Base-by-base conservation (phyloP, 2,888 invertebrate genomes). In the Pristionchus maxplancki region DNA sequence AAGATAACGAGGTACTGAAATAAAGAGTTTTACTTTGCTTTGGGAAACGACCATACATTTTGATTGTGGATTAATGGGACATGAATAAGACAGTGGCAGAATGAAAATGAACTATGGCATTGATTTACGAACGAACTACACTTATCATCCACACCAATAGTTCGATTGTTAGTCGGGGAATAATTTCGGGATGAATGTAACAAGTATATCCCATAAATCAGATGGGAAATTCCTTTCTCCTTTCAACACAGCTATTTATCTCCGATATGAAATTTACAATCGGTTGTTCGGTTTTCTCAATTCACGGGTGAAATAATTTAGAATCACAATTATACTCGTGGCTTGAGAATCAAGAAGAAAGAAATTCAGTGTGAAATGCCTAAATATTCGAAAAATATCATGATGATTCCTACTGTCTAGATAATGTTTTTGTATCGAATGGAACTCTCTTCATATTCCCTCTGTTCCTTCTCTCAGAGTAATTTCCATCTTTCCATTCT, bases 401-500 rank as follows among this genome's bases (percentile, higher is more conserved):
- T 40, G 13, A 17, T 37, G 37, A 13, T 28, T 13, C 15, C 64
- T 67, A 64, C 34, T 34, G 9, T 67, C 64, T 34, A 67, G 34
- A 67, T 67, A 17, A 67, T 67, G 71, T 37, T 31, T 71, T 8
- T 17, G 37, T 37, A 6, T 71, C 20, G 0, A 13, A 37, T 5
- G 2, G 28, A n/a, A 13, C 31, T 67, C 6, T 34, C 15, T 17
- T 67, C 31, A 67, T 13, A 31, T 17, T 67, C 67, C 71, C 24
- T 71, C 71, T 15, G 71, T 71, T 81, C 82, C 34, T 87, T 94
- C 94, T 3, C 93, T 89, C 34, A 94, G 85, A 58, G 92, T 89
- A 34, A 94, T 91, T 53, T 92, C 92, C 48, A 94, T 87, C 83
- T 89, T 91, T 13, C 93, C 94, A 13, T 93, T 93, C 8, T 88